A percentile compares a stretch with the other conserved stretches of the same genome.
phyloP scores from a whole-genome alignment of 2,888 invertebrate species.

The Agrotis ipsilon region DNA sequence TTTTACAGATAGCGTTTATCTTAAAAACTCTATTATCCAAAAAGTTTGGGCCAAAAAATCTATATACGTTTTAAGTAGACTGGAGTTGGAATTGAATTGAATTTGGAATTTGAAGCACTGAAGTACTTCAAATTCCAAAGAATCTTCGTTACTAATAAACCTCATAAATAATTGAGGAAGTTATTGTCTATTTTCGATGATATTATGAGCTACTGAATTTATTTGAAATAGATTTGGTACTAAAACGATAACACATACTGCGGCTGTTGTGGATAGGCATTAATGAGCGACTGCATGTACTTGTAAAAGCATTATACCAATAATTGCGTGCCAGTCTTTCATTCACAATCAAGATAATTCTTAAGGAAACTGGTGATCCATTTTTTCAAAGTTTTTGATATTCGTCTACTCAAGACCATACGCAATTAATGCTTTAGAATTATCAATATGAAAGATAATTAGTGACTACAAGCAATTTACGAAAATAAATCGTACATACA shows the following conservation, averaged over 20 bases:
- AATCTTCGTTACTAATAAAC: constrained; percentile 10
- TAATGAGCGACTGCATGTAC: neutral
- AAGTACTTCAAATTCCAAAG: neutral
- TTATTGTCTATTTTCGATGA: constrained; percentile 7
- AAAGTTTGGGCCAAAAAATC: rapidly evolving
- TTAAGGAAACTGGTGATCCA: neutral
- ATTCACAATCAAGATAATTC: neutral
- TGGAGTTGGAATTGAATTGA: too few relatives aligned
- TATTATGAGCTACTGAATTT: constrained; percentile 12
- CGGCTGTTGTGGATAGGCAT: neutral
- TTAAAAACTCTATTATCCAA: neutral
- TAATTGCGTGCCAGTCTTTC: neutral
- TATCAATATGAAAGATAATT: neutral
- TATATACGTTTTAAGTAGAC: too few relatives aligned
- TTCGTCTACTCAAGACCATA: neutral
- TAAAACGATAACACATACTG: neutral
- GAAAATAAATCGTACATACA: neutral
- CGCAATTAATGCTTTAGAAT: neutral
- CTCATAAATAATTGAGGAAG: constrained; percentile 8
- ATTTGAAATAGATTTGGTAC: constrained; percentile 1
- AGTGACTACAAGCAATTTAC: neutral
- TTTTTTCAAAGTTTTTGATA: neutral
- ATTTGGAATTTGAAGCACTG: too few relatives aligned
- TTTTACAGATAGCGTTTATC: constrained; percentile 40
- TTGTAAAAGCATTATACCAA: neutral